phyloP scores from a whole-genome alignment of 2,888 invertebrate species.

The Willowsia nigromaculata region DNA sequence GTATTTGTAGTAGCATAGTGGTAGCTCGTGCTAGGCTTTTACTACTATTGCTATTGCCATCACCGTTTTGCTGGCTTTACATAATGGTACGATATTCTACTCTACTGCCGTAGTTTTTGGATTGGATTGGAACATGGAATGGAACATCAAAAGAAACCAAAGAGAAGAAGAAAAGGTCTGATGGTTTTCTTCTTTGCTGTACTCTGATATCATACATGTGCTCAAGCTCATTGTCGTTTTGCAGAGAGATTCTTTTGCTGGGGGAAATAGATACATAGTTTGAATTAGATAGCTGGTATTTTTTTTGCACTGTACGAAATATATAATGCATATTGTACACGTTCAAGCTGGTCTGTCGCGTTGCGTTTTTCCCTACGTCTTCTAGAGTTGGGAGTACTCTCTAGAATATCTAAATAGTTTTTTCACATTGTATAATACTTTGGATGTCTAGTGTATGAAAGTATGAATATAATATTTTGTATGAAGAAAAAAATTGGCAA shows the following conservation, averaged over 20 bases:
- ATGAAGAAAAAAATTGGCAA: constrained; percentile 12
- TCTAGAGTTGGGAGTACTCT: not conserved
- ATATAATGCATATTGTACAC: not conserved
- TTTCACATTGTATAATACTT: not conserved
- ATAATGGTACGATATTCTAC: not conserved
- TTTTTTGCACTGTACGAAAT: not conserved
- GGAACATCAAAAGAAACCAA: constrained; percentile 21
- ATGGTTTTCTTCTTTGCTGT: not conserved
- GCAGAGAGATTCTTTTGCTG: constrained; percentile 8
- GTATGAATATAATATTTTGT: not conserved
- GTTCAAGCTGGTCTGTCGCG: not conserved
- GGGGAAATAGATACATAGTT: constrained; percentile 44
- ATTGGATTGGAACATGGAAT: not conserved
- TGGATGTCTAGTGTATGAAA: no score
- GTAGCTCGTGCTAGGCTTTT: constrained; percentile 13
- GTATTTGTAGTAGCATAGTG: not conserved
- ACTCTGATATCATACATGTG: no score
- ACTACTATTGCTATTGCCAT: not conserved
- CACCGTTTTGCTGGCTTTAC: not conserved
- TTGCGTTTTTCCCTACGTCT: constrained; percentile 18
- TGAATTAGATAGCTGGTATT: not conserved
- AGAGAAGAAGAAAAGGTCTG: not conserved
- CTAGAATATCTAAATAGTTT: not conserved
- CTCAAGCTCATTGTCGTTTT: not conserved
- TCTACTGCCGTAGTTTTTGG: constrained; percentile 12